A percentile compares a stretch with the other conserved stretches of the same genome.
Conservation (phyloP, 2,113 vertebrate genomes). For the Ciconia boyciana region DNA sequence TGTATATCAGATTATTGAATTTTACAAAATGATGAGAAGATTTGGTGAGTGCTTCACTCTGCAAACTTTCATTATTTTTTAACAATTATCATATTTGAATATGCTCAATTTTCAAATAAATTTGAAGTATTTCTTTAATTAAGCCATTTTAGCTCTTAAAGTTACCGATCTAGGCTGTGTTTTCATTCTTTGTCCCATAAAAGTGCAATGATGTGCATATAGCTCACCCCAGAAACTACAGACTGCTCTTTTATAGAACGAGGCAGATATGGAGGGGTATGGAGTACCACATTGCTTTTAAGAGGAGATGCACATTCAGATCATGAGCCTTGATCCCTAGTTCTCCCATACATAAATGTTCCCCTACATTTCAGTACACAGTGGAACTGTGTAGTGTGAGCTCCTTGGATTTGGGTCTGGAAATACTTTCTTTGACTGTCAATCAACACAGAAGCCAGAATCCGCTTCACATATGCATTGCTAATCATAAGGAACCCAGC, state of each 20-base stretch:
- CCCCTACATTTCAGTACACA: background rate
- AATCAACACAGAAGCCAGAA: background rate
- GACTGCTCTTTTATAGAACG: background rate
- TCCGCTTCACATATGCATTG: accelerated
- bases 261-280: background rate
- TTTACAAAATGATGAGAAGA: slow-evolving; percentile 40
- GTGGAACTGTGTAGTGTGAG: background rate
- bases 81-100: slow-evolving; percentile 19
- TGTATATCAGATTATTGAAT: slow-evolving; percentile 54
- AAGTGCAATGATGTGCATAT: background rate
- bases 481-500: background rate
- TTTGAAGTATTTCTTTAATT: slow-evolving; percentile 55
- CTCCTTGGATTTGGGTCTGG: background rate
- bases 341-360: background rate
- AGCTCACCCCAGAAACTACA: background rate
- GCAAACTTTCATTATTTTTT: slow-evolving; percentile 24
- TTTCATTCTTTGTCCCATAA: background rate
- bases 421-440: background rate
- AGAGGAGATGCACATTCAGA: background rate
- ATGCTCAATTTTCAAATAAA: slow-evolving; percentile 50
- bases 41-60: slow-evolving; percentile 2
- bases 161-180: background rate
- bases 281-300: background rate
- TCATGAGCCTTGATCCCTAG: background rate
- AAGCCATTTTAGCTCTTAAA: background rate